A percentile compares a stretch with the other conserved stretches of the same genome.
These are phyloP conservation scores for Tychaedon coryphoeus DNA, from an alignment of 2,113 vertebrate species.

Conservation along the genomic window DNA sequence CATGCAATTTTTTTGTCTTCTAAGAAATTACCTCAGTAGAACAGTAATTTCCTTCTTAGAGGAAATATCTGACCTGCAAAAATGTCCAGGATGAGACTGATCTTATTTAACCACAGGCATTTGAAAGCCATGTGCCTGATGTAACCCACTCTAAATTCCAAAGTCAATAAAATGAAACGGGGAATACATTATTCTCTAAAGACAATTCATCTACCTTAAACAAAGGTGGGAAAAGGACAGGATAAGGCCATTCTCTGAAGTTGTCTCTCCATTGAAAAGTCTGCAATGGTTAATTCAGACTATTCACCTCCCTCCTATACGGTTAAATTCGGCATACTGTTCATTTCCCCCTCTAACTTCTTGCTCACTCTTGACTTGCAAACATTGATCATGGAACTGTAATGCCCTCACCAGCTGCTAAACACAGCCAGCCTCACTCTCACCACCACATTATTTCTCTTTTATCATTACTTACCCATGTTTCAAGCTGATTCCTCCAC, in stretches of 20 bases:
- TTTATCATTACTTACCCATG: conserved; percentile 77
- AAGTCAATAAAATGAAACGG: not conserved
- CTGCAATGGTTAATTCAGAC: not conserved
- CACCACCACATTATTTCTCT: not conserved
- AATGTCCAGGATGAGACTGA: not conserved
- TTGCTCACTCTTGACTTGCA: not conserved
- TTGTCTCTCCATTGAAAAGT: not conserved
- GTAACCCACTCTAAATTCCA: not conserved
- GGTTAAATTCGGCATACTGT: not conserved
- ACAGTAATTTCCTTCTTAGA: not conserved
- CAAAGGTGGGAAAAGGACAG: not conserved
- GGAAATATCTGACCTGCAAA: not conserved
- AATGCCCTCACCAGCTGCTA: not conserved
- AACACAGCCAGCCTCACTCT: not conserved
- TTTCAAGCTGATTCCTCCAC: conserved; percentile 92
- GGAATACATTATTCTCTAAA: not conserved
- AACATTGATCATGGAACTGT: not conserved
- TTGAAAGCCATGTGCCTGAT: not conserved
- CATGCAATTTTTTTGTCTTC: not conserved
- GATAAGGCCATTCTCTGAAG: not conserved
- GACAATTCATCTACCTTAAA: not conserved
- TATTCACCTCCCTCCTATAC: not conserved
- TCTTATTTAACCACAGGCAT: not conserved
- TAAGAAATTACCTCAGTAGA: not conserved
- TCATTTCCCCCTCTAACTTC: not conserved